phyloP scores from a whole-genome alignment of 2,888 invertebrate species.

The Mimas tiliae region DNA sequence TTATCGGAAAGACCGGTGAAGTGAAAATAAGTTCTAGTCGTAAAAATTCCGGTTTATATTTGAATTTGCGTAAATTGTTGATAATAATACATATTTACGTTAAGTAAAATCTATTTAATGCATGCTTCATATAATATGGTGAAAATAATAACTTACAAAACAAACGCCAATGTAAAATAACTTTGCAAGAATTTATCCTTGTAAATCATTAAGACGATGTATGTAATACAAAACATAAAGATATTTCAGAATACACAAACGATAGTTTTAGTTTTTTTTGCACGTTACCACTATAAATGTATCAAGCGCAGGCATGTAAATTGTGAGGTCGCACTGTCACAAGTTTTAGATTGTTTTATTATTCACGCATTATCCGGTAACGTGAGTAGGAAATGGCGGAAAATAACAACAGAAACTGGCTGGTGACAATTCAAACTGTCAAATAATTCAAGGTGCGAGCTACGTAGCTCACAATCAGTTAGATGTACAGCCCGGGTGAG shows the following conservation, averaged over 20 bases:
- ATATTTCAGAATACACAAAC: no score
- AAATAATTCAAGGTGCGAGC: constrained; percentile 78
- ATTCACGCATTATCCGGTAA: constrained; percentile 52
- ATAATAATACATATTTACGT: background rate
- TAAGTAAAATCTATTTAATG: background rate
- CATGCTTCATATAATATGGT: background rate
- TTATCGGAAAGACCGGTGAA: constrained; percentile 34
- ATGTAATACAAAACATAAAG: background rate
- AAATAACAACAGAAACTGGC: constrained; percentile 66
- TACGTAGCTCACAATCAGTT: constrained; percentile 79
- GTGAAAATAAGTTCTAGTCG: constrained; percentile 35
- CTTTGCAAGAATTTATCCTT: no score
- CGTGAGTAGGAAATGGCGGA: constrained; percentile 49
- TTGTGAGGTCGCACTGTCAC: constrained; percentile 29
- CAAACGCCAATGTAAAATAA: no score
- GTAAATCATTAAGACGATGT: no score
- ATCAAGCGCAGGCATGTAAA: constrained; percentile 11
- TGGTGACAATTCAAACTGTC: constrained; percentile 77
- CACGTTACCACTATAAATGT: constrained; percentile 1
- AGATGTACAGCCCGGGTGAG: constrained; percentile 66
- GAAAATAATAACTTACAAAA: no score
- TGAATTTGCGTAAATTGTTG: constrained; percentile 24
- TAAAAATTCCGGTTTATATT: constrained; percentile 36
- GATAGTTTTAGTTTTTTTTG: background rate
- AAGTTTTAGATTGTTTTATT: constrained; percentile 63